Conservation (phyloP, 2,797 vertebrate genomes). For the Sphenopsis melanotis region DNA sequence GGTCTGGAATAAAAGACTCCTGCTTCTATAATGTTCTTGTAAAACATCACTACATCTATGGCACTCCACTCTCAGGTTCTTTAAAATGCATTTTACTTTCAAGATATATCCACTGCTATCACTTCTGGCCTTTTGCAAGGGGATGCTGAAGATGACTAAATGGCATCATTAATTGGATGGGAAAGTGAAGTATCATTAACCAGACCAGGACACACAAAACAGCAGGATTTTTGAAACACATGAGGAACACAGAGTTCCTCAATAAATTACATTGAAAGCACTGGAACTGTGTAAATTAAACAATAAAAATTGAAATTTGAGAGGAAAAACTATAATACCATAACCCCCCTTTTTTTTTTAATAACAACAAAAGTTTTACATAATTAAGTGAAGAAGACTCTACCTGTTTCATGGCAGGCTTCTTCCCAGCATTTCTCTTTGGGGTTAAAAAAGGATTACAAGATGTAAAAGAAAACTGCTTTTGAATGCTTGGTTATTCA, state of each 20-base stretch:
- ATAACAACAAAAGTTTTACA: background rate
- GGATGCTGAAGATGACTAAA: background rate
- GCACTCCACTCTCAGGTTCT: background rate
- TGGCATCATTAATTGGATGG: background rate
- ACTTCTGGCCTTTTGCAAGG: background rate
- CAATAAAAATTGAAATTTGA: background rate
- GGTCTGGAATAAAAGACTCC: constrained; percentile 70
- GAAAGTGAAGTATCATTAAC: background rate
- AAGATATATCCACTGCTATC: background rate
- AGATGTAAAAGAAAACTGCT: background rate
- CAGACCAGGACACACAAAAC: background rate
- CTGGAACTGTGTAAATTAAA: background rate
- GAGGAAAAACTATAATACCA: background rate
- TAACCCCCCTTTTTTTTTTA: background rate
- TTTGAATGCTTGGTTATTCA: constrained; percentile 1
- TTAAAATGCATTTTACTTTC: background rate
- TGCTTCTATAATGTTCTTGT: background rate
- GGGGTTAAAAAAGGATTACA: background rate
- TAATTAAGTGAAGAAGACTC: background rate
- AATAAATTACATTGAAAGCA: background rate
- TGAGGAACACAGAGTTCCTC: background rate
- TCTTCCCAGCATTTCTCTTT: background rate
- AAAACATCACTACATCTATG: background rate
- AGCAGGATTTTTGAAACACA: background rate
- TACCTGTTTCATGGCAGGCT: background rate